Conservation (phyloP, 2,888 invertebrate species). For the Epistrophella euchroma region DNA sequence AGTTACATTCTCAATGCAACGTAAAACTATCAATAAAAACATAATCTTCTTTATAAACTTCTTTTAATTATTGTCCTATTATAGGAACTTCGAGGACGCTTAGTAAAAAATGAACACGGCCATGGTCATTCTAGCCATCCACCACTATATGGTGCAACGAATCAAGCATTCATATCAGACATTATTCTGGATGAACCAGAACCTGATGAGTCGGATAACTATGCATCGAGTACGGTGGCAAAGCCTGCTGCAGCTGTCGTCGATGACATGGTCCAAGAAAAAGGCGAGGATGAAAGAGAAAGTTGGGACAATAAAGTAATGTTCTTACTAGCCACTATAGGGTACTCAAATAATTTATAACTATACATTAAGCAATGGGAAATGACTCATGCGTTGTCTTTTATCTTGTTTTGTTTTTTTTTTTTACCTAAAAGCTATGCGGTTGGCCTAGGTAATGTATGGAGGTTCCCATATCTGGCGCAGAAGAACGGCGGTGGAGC, state of each 20-base stretch:
- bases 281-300: slow-evolving; percentile 91
- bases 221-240: slow-evolving; percentile 81
- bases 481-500: slow-evolving; percentile 98
- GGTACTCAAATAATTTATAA: slow-evolving; percentile 81
- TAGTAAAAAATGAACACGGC: slow-evolving; percentile 90
- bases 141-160: slow-evolving; percentile 92
- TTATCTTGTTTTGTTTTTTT: neutral
- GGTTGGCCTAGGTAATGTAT: slow-evolving; percentile 96
- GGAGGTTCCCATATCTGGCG: slow-evolving; percentile 97
- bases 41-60: neutral
- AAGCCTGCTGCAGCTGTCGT: slow-evolving; percentile 85
- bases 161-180: slow-evolving; percentile 88
- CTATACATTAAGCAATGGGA: neutral
- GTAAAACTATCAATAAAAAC: neutral
- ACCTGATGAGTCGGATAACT: slow-evolving; percentile 78
- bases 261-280: slow-evolving; percentile 87
- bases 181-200: slow-evolving; percentile 81
- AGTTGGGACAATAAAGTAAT: slow-evolving; percentile 97
- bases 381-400: slow-evolving; percentile 13
- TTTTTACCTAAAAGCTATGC: slow-evolving; percentile 86
- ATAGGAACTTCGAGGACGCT: slow-evolving; percentile 90
- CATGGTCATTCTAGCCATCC: slow-evolving; percentile 85
- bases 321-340: slow-evolving; percentile 96
- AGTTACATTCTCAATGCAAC: neutral
- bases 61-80: neutral